Evolutionary conservation across 2,797 vertebrate genomes (phyloP).

Genomic region (Lerista edwardsae): DNA sequence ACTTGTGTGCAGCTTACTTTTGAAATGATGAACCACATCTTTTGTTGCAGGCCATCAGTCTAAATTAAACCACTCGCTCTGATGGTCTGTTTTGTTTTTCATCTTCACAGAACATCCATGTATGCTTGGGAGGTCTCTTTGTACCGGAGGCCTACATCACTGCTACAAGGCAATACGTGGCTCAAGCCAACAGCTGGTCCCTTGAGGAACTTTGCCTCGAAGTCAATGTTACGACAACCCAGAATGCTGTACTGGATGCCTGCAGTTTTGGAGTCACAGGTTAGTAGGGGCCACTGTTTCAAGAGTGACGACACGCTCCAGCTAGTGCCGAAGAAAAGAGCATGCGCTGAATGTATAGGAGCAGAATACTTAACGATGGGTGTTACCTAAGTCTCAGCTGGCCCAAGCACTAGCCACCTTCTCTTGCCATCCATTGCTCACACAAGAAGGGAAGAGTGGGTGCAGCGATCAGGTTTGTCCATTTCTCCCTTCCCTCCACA

Average conservation of each 20-base stretch:
- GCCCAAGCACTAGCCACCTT: no score
- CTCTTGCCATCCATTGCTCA: no score
- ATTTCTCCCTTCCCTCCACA: no score
- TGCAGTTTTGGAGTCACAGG: conserved; percentile 99
- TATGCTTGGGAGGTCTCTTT: conserved; percentile 93
- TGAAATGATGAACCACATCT: not conserved
- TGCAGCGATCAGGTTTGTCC: no score
- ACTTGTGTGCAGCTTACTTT: not conserved
- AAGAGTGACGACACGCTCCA: not conserved
- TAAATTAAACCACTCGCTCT: no score
- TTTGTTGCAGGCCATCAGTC: not conserved
- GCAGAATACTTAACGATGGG: not conserved
- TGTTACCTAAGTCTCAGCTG: not conserved
- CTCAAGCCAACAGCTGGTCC: conserved; percentile 98
- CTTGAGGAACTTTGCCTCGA: conserved; percentile 96
- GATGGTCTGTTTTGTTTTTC: not conserved
- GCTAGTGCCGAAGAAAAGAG: not conserved
- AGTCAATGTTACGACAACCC: conserved; percentile 91
- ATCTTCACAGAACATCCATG: conserved; percentile 89
- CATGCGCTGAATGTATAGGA: no score
- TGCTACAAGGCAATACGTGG: conserved; percentile 95
- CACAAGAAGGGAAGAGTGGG: no score
- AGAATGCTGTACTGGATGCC: conserved; percentile 88
- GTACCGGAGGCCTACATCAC: conserved; percentile 98
- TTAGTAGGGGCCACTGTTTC: conserved; percentile 56